Conservation (phyloP, 2,797 vertebrate species). For the Cichlasoma orientale region DNA sequence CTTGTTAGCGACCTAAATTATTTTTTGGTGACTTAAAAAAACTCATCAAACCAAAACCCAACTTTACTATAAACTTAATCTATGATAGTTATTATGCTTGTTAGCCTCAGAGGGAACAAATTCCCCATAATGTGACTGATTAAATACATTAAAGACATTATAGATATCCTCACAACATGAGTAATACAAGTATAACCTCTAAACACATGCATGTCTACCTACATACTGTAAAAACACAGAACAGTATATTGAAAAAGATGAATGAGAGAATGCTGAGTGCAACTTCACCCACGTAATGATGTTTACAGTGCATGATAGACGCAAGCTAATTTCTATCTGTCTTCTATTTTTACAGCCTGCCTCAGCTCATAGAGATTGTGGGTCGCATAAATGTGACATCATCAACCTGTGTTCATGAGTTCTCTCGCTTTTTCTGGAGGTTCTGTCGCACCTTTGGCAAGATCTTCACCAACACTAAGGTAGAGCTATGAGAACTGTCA, state of each 20-base stretch:
- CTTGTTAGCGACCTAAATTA: not conserved
- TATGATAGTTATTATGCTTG: not conserved
- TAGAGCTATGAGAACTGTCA: not conserved
- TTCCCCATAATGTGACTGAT: not conserved
- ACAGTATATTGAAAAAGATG: not conserved
- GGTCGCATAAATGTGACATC: slow-evolving; percentile 96
- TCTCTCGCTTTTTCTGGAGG: slow-evolving; percentile 99
- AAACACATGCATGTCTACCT: not conserved
- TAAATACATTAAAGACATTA: not conserved
- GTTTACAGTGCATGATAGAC: too few relatives aligned
- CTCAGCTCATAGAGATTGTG: slow-evolving; percentile 96
- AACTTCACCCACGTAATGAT: not conserved
- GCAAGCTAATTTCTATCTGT: slow-evolving; percentile 8
- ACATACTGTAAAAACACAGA: not conserved
- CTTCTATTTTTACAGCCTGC: slow-evolving; percentile 80
- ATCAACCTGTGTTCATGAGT: slow-evolving; percentile 96
- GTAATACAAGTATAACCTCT: not conserved
- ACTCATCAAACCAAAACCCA: not conserved
- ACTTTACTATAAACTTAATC: not conserved
- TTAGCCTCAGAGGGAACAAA: not conserved
- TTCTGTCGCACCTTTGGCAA: slow-evolving; percentile 98
- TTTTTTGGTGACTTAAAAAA: not conserved
- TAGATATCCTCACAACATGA: not conserved
- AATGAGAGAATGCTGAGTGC: not conserved
- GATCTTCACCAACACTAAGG: slow-evolving; percentile 96